Conservation (phyloP, 37 sponge, comb jelly and placozoan species). For the Hexactinellida sp. region DNA sequence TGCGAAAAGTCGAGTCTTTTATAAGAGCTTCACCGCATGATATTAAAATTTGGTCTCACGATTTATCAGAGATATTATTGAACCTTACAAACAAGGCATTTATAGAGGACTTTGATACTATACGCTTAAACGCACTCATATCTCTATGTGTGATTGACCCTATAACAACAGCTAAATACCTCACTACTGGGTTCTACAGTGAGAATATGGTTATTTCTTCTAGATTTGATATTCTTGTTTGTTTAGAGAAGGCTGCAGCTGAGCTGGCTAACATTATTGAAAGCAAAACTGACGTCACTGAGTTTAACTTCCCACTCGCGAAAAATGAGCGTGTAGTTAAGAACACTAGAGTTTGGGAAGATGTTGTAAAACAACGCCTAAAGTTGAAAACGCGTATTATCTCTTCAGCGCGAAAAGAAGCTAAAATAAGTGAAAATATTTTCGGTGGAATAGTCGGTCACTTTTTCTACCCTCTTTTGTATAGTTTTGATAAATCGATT, state of each 20-base stretch:
- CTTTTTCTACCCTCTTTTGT: neutral
- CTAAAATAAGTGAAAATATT: constrained; percentile 5
- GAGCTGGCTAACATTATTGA: neutral
- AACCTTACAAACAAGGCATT: neutral
- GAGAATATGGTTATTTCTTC: neutral
- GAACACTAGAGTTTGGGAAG: neutral
- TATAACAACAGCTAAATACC: neutral
- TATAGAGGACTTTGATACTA: neutral
- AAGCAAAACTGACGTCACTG: neutral
- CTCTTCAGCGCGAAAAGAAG: neutral
- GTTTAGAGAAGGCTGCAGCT: neutral
- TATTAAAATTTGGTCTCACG: neutral
- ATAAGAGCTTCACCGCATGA: neutral
- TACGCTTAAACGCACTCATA: neutral
- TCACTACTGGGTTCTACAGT: neutral
- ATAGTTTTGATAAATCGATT: neutral
- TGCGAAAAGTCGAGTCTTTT: neutral
- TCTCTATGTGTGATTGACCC: neutral
- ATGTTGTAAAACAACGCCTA: neutral
- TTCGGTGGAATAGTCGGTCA: neutral
- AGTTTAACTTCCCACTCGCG: neutral
- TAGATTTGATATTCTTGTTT: neutral
- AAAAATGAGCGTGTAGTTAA: neutral
- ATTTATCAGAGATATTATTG: neutral
- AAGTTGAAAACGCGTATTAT: neutral